phyloP scores from a whole-genome alignment of 2,888 invertebrate genomes.

The Boloria euphrosyne region DNA sequence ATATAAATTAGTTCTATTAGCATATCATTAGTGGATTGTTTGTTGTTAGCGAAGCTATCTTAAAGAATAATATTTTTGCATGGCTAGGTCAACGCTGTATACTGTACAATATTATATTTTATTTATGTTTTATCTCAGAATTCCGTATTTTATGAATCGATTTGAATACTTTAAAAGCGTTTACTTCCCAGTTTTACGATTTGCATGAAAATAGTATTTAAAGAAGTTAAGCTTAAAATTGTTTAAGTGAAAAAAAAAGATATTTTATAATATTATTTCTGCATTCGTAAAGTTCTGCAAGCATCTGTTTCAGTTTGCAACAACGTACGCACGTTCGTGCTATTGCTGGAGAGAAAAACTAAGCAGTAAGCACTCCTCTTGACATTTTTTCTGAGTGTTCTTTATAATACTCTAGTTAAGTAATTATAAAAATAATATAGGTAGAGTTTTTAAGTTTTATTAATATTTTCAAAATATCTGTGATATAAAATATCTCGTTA shows the following conservation, averaged over 20 bases:
- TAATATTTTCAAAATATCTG: background rate
- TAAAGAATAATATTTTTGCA: background rate
- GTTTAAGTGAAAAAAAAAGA: no score
- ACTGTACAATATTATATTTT: no score
- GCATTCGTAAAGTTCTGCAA: background rate
- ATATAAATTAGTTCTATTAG: slow-evolving; percentile 13
- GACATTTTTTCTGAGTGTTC: background rate
- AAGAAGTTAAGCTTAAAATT: no score
- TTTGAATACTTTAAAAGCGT: no score
- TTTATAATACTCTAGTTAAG: background rate
- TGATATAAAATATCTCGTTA: no score
- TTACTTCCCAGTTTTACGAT: no score
- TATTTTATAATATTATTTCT: no score
- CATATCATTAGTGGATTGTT: slow-evolving; percentile 6
- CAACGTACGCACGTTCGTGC: background rate
- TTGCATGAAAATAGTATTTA: no score
- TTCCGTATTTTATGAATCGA: no score
- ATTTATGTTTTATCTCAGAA: no score
- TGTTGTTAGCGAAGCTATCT: background rate
- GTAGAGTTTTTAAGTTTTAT: background rate
- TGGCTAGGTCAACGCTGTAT: background rate
- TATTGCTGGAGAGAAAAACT: background rate
- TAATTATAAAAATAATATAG: background rate
- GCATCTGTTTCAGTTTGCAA: background rate
- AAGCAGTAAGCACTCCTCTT: background rate